A percentile compares a stretch with the other conserved stretches of the same genome.
Evolutionary conservation across 2,888 invertebrate species (phyloP).

Genomic region (Tricholauxania praeusta): DNA sequence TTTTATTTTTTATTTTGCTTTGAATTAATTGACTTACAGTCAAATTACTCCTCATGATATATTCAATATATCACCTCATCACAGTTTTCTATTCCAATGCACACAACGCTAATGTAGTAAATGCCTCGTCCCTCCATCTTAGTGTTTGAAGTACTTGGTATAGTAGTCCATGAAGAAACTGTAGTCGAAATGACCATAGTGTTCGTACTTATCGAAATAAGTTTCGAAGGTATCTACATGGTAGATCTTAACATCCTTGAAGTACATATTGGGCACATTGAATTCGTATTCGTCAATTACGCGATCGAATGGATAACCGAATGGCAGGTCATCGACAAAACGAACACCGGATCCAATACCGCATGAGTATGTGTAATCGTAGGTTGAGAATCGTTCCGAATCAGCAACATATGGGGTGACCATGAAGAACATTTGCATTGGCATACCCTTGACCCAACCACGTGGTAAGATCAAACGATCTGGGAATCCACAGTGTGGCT

Average conservation of each 20-base stretch:
- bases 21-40: not conserved
- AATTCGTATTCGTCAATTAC: slow-evolving; percentile 71
- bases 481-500: slow-evolving; percentile 72
- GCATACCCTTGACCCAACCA: slow-evolving; percentile 73
- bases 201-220: slow-evolving; percentile 51
- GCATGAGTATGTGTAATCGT: slow-evolving; percentile 68
- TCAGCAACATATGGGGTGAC: slow-evolving; percentile 68
- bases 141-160: slow-evolving; percentile 41
- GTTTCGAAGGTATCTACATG: slow-evolving; percentile 48
- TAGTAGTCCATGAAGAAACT: slow-evolving; percentile 45
- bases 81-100: not conserved
- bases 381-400: slow-evolving; percentile 63
- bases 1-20: slow-evolving; percentile 9
- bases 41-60: slow-evolving; percentile 13
- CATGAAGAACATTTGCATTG: slow-evolving; percentile 73
- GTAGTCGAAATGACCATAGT: slow-evolving; percentile 50
- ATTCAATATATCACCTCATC: slow-evolving; percentile 18
- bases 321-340: slow-evolving; percentile 72
- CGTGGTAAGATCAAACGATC: slow-evolving; percentile 75
- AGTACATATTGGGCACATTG: slow-evolving; percentile 29
- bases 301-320: slow-evolving; percentile 81
- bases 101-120: not conserved
- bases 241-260: slow-evolving; percentile 58
- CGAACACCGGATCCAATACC: slow-evolving; percentile 70
- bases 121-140: not conserved